These are phyloP conservation scores for Philhelius pedissequus DNA, from an alignment of 2,888 invertebrate species.

Conservation along the genomic window DNA sequence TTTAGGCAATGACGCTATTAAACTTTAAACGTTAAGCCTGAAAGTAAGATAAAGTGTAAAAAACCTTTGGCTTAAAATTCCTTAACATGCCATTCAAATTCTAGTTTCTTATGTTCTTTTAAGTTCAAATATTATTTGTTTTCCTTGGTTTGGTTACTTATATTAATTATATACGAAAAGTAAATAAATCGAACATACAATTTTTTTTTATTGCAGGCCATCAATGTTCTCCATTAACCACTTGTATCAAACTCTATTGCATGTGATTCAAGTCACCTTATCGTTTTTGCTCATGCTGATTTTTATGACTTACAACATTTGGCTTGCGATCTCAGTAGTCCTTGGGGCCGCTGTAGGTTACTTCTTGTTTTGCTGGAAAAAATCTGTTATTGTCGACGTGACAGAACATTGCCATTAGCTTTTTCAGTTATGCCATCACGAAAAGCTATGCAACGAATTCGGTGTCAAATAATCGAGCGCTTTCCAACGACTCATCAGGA, in stretches of 20 bases:
- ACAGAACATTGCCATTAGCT: conserved; percentile 96
- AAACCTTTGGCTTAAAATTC: no score
- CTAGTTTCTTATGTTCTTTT: neutral
- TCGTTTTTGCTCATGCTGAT: conserved; percentile 97
- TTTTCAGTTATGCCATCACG: neutral
- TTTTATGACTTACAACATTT: conserved; percentile 98
- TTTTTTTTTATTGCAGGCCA: conserved; percentile 81
- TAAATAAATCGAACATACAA: neutral
- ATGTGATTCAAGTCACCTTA: conserved; percentile 92
- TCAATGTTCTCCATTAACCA: conserved; percentile 92
- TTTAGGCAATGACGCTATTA: no score
- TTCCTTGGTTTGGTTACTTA: neutral
- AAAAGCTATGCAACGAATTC: neutral
- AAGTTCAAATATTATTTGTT: neutral
- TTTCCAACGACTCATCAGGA: neutral
- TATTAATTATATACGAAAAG: neutral
- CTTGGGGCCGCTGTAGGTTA: conserved; percentile 94
- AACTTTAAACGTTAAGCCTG: no score
- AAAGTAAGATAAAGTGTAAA: no score
- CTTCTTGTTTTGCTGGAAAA: conserved; percentile 97
- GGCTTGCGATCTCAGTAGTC: conserved; percentile 94
- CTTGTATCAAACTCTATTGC: conserved; percentile 91
- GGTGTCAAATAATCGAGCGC: neutral
- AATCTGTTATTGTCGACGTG: conserved; percentile 94
- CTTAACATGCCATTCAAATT: neutral